Evolutionary conservation across 2,888 invertebrate genomes (phyloP).

Genomic region (Euzetes globulus): DNA sequence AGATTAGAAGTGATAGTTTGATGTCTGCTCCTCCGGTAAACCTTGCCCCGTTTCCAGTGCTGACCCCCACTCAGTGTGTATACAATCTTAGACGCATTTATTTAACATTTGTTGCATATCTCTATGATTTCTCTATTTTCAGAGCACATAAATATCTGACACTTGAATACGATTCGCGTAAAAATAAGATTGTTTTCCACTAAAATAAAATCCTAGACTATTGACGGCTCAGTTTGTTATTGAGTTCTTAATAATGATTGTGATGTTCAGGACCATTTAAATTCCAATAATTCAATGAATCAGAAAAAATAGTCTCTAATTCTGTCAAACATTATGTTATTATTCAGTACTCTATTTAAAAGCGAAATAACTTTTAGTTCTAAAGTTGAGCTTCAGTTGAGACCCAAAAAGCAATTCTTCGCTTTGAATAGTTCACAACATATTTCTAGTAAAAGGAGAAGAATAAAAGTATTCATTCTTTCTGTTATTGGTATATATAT

Average conservation of each 20-base stretch:
- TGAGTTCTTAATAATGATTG: not conserved
- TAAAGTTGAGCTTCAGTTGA: not conserved
- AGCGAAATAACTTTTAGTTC: constrained; percentile 1
- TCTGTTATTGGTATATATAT: not conserved
- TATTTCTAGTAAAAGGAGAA: not conserved
- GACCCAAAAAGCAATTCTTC: not conserved
- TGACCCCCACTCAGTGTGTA: not conserved
- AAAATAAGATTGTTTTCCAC: not conserved
- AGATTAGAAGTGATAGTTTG: constrained; percentile 28
- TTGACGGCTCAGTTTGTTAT: not conserved
- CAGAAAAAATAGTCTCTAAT: constrained; percentile 11
- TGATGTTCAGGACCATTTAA: not conserved
- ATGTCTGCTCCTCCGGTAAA: constrained; percentile 3
- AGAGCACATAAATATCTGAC: not conserved
- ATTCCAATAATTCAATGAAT: not conserved
- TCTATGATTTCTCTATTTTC: constrained; percentile 21
- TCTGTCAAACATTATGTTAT: constrained; percentile 7
- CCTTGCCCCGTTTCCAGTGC: not conserved
- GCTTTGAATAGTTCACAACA: not conserved
- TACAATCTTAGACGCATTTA: not conserved
- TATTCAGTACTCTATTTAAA: not conserved
- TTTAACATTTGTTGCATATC: not conserved
- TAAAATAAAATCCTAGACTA: not conserved
- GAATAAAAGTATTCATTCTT: constrained; percentile 1
- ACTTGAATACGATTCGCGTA: not conserved